Evolutionary conservation across 2,797 vertebrate genomes (phyloP).

Genomic region (Coracias cyanogaster): DNA sequence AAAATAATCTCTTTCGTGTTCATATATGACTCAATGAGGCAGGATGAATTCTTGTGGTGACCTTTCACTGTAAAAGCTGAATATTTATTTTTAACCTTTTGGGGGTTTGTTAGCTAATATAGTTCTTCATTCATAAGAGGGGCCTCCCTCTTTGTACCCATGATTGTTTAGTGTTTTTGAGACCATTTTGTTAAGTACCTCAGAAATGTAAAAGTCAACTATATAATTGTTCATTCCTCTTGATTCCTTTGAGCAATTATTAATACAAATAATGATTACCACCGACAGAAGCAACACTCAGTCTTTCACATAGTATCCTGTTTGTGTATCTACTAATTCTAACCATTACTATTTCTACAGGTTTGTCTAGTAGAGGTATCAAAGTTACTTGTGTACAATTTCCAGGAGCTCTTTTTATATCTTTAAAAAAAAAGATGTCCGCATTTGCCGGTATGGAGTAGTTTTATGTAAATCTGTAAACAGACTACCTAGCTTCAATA

Average conservation of each 20-base stretch:
- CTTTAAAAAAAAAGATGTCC: neutral
- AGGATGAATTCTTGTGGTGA: neutral
- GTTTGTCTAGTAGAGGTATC: neutral
- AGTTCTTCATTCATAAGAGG: neutral
- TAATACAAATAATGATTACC: neutral
- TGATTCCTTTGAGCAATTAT: neutral
- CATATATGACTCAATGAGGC: neutral
- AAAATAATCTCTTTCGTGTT: neutral
- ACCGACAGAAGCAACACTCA: neutral
- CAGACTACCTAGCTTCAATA: neutral
- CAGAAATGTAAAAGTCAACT: neutral
- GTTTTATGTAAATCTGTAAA: neutral
- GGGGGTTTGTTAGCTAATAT: neutral
- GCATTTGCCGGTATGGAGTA: neutral
- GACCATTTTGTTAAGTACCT: neutral
- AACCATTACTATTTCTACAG: neutral
- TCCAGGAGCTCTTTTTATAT: neutral
- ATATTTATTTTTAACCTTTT: neutral
- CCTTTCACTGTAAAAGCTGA: neutral
- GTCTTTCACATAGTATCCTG: neutral
- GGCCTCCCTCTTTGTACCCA: fast-evolving
- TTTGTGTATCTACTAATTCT: neutral
- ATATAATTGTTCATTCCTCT: neutral
- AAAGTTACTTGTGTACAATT: neutral
- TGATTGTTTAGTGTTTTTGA: neutral